A percentile compares a stretch with the other conserved stretches of the same genome.
Evolutionary conservation across 2,888 invertebrate species (phyloP).

Genomic region (Pheosia tremula): DNA sequence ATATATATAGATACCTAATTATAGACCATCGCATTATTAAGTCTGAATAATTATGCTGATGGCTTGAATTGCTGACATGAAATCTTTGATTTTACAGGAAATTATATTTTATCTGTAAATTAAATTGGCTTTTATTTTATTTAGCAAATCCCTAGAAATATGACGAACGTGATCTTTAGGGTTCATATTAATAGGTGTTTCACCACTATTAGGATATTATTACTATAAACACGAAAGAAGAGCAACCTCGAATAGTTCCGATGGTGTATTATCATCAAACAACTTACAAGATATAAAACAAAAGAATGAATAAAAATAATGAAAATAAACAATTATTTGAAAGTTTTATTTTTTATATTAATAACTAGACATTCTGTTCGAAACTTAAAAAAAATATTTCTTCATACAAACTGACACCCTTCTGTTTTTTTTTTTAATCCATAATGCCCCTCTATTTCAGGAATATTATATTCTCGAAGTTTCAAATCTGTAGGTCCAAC

Average conservation of each 20-base stretch:
- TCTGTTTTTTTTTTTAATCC: no score
- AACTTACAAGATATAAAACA: conserved; percentile 38
- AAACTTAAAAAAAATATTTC: no score
- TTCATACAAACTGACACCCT: no score
- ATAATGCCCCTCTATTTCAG: no score
- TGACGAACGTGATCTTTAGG: not conserved
- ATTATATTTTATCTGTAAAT: not conserved
- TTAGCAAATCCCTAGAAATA: not conserved
- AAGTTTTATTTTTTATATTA: conserved; percentile 37
- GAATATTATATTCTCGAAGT: no score
- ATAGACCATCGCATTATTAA: conserved; percentile 33
- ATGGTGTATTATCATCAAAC: conserved; percentile 38
- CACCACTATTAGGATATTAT: no score
- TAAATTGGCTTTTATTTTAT: conserved; percentile 10
- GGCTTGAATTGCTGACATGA: not conserved
- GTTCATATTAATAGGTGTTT: no score
- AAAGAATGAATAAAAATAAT: conserved; percentile 48
- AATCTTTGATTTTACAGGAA: no score
- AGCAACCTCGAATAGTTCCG: conserved; percentile 17
- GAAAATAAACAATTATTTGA: conserved; percentile 44
- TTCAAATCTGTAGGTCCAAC: no score
- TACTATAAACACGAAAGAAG: conserved; percentile 4
- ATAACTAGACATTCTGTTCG: no score
- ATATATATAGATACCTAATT: conserved; percentile 28
- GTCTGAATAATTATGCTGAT: conserved; percentile 21